Evolutionary conservation across 2,888 invertebrate genomes (phyloP).

Genomic region (Empis stercorea): DNA sequence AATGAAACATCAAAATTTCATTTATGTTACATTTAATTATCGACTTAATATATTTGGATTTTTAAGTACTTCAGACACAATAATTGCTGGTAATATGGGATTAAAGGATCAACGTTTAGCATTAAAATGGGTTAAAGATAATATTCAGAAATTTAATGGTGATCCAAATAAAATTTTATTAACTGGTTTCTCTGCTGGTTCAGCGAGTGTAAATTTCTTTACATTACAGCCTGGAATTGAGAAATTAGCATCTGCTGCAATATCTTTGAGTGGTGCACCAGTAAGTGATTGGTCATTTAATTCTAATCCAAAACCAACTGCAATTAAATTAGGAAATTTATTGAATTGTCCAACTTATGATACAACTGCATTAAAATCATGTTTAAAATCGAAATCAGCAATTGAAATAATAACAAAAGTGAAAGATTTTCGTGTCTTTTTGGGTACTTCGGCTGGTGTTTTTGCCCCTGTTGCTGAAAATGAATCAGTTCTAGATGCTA

Average conservation of each 20-base stretch:
- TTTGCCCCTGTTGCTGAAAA: slow-evolving; percentile 55
- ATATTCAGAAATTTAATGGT: slow-evolving; percentile 56
- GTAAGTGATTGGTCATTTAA: slow-evolving; percentile 38
- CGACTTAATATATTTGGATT: slow-evolving; percentile 56
- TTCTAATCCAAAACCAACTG: slow-evolving; percentile 45
- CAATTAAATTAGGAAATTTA: slow-evolving; percentile 41
- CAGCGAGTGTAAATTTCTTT: slow-evolving; percentile 58
- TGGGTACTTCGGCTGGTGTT: slow-evolving; percentile 46
- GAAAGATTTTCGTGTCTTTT: slow-evolving; percentile 25
- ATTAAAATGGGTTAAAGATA: slow-evolving; percentile 51
- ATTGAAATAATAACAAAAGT: slow-evolving; percentile 41
- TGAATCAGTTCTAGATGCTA: slow-evolving; percentile 37
- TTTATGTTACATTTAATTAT: slow-evolving; percentile 49
- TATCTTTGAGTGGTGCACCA: slow-evolving; percentile 13
- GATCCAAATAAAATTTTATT: slow-evolving; percentile 53
- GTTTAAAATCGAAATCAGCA: slow-evolving; percentile 47
- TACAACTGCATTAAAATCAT: slow-evolving; percentile 44
- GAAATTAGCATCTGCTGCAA: too few relatives aligned
- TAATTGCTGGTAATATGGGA: slow-evolving; percentile 57
- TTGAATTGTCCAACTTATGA: slow-evolving; percentile 46
- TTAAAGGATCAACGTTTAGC: slow-evolving; percentile 59
- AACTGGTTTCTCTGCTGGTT: slow-evolving; percentile 60
- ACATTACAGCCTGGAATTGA: slow-evolving; percentile 47
- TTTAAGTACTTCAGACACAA: slow-evolving; percentile 53
- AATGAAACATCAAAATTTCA: background rate